Base-by-base conservation (phyloP, 2,113 vertebrate genomes). In the Scolopax mira region DNA sequence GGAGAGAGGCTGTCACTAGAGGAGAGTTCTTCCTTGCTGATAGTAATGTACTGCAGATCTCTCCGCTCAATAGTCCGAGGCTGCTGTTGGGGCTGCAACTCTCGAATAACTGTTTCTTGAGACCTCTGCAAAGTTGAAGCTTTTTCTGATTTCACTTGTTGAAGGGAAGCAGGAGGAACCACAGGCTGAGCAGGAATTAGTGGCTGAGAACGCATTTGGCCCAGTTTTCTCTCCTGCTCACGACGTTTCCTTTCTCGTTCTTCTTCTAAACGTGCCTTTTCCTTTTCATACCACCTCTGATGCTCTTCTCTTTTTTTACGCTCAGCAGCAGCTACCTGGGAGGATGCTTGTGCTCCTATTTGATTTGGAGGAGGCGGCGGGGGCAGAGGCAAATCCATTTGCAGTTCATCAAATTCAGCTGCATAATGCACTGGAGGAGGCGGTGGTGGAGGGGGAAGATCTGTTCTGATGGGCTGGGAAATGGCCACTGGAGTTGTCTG, bases 251-350 rank as follows among this genome's bases (percentile, higher is more conserved):
- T 97, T 88, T 99, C 99, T 55, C 99, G 98, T 90, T 99, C 99
- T 84, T 99, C 99, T 80, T 99, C 99, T 80, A 99, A 98, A 11
- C 99, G 98, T 2, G 99, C 99, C 58, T 99, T 99, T 95, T 99
- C 99, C 93, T 99, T 99, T 95, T 99, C 99, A 90, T 99, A 99
- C 99, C 99, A 99, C 81, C 99, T 98, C 96, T 99, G 99, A 94
- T 99, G 99, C 94, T 99, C 99, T 92, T 99, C 99, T 8, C 99
- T 97, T 71, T 99, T 99, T 94, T 98, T 99, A 57, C 99, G 98
- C 93, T 99, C 99, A 0, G 99, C 97, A 23, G 97, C 97, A 2
- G 97, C 98, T 25, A 64, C 97, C 60, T 98, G 98, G 7, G 95
- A 97, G 3, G 97, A 93, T 13, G 94, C 67, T 35, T 95, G 97